These are phyloP conservation scores for Drosophila rellima DNA, from an alignment of 2,888 invertebrate genomes.

Conservation along the genomic window DNA sequence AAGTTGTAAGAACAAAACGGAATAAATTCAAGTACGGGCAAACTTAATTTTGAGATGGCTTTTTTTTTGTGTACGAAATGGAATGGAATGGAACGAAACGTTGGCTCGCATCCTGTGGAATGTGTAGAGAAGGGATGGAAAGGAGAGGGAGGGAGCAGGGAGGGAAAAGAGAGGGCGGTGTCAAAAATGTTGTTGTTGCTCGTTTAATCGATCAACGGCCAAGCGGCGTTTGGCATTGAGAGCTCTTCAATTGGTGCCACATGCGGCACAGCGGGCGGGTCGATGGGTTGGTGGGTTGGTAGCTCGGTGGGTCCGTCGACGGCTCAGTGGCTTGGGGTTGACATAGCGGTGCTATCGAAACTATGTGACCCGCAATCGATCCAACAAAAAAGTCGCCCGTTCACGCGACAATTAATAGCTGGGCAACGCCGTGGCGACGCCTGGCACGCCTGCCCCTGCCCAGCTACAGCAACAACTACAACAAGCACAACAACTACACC, in stretches of 20 bases:
- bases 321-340: conserved; percentile 37
- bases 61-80: not conserved
- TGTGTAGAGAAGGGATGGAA: conserved; percentile 4
- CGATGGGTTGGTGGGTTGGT: conserved; percentile 9
- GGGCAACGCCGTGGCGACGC: conserved; percentile 61
- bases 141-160: not conserved
- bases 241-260: conserved; percentile 46
- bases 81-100: conserved; percentile 30
- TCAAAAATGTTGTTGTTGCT: conserved; percentile 28
- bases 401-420: conserved; percentile 81
- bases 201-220: conserved; percentile 79
- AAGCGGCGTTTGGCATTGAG: conserved; percentile 74
- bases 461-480: conserved; percentile 7
- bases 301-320: conserved; percentile 11
- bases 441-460: conserved; percentile 52
- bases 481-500: no score
- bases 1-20: no score
- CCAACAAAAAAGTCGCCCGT: conserved; percentile 66
- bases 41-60: no score
- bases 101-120: conserved; percentile 41
- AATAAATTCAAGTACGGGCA: no score
- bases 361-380: conserved; percentile 79
- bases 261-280: conserved; percentile 17
- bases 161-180: not conserved
- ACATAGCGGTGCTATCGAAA: conserved; percentile 66